Conservation (phyloP, 2,888 invertebrate species). For the Isoperla grammatica region DNA sequence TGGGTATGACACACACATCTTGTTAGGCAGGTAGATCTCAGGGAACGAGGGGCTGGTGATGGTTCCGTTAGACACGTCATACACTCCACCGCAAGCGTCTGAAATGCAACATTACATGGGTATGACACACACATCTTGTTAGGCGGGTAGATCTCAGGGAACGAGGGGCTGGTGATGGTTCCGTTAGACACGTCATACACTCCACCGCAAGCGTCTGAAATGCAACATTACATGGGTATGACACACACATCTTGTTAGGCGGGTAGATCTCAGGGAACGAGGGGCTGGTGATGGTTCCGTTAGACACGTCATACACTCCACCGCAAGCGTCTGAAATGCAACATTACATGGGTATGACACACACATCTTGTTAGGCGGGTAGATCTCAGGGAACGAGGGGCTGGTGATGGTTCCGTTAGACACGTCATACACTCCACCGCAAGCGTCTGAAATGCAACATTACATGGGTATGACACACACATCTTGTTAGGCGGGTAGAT, state of each 20-base stretch:
- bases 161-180: slow-evolving; percentile 92
- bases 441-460: slow-evolving; percentile 67
- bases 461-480: too few relatives aligned
- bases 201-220: slow-evolving; percentile 92
- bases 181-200: slow-evolving; percentile 83
- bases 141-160: slow-evolving; percentile 67
- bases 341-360: too few relatives aligned
- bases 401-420: slow-evolving; percentile 92
- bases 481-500: slow-evolving; percentile 40
- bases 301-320: slow-evolving; percentile 78
- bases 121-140: too few relatives aligned
- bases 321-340: slow-evolving; percentile 83
- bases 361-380: neutral
- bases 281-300: slow-evolving; percentile 93
- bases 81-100: slow-evolving; percentile 96
- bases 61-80: slow-evolving; percentile 84
- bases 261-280: slow-evolving; percentile 83
- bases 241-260: neutral
- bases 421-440: slow-evolving; percentile 84
- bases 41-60: slow-evolving; percentile 95
- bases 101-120: slow-evolving; percentile 32
- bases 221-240: slow-evolving; percentile 4
- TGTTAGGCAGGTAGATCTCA: slow-evolving; percentile 52
- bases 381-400: slow-evolving; percentile 91
- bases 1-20: too few relatives aligned